Percentiles rank a stretch among this genome's conserved stretches.
Evolutionary conservation across 1,140 invertebrate genomes (phyloP).

Genomic region (Drosophila pachea): DNA sequence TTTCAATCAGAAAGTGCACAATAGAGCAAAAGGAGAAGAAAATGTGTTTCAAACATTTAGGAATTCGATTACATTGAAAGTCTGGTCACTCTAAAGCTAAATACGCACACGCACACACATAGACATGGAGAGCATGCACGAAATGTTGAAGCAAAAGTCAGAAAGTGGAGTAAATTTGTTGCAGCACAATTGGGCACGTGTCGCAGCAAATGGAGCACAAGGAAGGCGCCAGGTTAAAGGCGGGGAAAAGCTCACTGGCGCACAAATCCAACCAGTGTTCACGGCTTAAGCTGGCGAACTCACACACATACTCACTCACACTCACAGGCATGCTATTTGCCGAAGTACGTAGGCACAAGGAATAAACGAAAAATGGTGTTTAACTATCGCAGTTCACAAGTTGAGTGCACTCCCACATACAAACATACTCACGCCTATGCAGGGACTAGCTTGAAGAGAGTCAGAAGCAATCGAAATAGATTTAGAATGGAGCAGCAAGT

Average conservation of each 20-base stretch:
- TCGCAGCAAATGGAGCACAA: conserved; percentile 54
- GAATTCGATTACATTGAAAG: conserved; percentile 1
- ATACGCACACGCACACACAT: conserved; percentile 2
- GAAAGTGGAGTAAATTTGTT: conserved; percentile 66
- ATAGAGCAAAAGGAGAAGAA: no score
- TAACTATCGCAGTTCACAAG: conserved; percentile 52
- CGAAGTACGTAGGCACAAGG: conserved; percentile 37
- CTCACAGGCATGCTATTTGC: conserved; percentile 14
- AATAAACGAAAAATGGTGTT: conserved; percentile 64
- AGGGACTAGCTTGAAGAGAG: conserved; percentile 1
- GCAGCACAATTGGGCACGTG: conserved; percentile 72
- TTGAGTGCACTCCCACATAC: conserved; percentile 66
- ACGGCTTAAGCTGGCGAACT: conserved; percentile 42
- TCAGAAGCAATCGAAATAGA: conserved; percentile 71
- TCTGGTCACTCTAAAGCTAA: conserved; percentile 31
- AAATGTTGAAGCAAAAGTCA: conserved; percentile 38
- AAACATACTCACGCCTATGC: conserved; percentile 1
- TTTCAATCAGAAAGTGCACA: not conserved
- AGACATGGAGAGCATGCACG: conserved; percentile 14
- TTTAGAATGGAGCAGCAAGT: conserved; percentile 55
- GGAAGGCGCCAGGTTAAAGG: conserved; percentile 32
- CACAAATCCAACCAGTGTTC: conserved; percentile 48
- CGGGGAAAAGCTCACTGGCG: conserved; percentile 36
- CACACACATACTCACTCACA: conserved; percentile 31
- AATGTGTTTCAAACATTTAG: not conserved